Conservation (phyloP, 2,797 vertebrate species). For the Linurgus olivaceus region DNA sequence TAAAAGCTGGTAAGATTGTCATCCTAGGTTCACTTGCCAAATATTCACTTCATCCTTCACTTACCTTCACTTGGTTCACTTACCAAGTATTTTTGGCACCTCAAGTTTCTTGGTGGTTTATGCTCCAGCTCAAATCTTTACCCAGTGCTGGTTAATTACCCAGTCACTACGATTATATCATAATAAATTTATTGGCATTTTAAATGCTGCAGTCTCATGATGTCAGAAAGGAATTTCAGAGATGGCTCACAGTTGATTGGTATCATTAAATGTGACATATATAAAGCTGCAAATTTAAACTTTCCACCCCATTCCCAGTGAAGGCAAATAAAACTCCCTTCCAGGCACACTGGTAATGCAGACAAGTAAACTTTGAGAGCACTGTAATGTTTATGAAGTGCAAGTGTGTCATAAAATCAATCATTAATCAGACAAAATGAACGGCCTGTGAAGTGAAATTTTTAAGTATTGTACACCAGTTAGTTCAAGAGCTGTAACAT, state of each 20-base stretch:
- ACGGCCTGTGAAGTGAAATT: not conserved
- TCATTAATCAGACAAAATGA: not conserved
- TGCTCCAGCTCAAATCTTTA: conserved; percentile 40
- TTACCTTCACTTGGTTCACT: not conserved
- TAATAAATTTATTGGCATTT: conserved; percentile 66
- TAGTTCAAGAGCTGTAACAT: not conserved
- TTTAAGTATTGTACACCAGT: not conserved
- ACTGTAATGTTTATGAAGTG: not conserved
- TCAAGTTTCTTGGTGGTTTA: conserved; percentile 65
- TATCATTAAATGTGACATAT: conserved; percentile 57
- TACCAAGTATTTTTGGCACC: conserved; percentile 51
- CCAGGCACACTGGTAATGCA: not conserved
- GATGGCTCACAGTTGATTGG: conserved; percentile 44
- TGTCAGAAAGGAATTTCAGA: conserved; percentile 59
- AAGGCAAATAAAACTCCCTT: conserved; percentile 3
- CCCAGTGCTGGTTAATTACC: conserved; percentile 60
- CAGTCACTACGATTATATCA: conserved; percentile 53
- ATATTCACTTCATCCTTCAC: not conserved
- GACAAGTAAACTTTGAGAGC: not conserved
- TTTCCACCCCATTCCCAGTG: not conserved
- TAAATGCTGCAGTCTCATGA: conserved; percentile 34
- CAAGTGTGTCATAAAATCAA: not conserved
- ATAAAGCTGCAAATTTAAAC: conserved; percentile 45
- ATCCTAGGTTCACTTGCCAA: conserved; percentile 25
- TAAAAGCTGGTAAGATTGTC: conserved; percentile 54